Percentiles rank a stretch among this genome's conserved stretches.
Evolutionary conservation across 2,797 vertebrate species (phyloP).

Genomic region (Euphonia xanthogaster): DNA sequence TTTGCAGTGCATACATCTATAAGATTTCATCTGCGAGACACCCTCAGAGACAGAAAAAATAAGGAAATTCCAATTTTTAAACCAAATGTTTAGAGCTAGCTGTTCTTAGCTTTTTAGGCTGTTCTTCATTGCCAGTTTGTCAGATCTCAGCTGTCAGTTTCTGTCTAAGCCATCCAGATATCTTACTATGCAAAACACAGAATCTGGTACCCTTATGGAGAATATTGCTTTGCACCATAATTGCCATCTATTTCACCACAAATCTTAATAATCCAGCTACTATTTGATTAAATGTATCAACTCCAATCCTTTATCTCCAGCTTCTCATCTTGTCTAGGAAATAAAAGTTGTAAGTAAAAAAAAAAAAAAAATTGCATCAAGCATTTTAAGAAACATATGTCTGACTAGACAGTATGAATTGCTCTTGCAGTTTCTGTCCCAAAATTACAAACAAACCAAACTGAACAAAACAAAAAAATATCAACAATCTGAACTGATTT

Average conservation of each 20-base stretch:
- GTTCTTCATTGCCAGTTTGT: neutral
- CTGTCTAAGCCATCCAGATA: neutral
- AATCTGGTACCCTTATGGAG: neutral
- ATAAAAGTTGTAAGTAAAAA: neutral
- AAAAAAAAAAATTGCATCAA: neutral
- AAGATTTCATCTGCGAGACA: neutral
- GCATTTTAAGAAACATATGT: neutral
- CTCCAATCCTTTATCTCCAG: neutral
- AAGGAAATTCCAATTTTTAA: neutral
- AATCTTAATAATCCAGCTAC: neutral
- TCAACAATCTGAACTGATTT: rapidly evolving
- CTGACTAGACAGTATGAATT: neutral
- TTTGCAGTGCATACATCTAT: neutral
- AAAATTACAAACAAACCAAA: neutral
- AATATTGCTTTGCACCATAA: neutral
- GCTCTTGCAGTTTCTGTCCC: neutral
- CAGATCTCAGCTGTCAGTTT: neutral
- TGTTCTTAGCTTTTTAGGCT: neutral
- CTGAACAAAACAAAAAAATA: neutral
- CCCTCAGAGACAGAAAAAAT: neutral
- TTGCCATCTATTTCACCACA: neutral
- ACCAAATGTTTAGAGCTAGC: neutral
- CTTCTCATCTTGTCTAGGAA: neutral
- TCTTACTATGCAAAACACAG: neutral
- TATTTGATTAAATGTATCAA: neutral